Conservation (phyloP, 2,113 vertebrate genomes). For the Heterotis niloticus region DNA sequence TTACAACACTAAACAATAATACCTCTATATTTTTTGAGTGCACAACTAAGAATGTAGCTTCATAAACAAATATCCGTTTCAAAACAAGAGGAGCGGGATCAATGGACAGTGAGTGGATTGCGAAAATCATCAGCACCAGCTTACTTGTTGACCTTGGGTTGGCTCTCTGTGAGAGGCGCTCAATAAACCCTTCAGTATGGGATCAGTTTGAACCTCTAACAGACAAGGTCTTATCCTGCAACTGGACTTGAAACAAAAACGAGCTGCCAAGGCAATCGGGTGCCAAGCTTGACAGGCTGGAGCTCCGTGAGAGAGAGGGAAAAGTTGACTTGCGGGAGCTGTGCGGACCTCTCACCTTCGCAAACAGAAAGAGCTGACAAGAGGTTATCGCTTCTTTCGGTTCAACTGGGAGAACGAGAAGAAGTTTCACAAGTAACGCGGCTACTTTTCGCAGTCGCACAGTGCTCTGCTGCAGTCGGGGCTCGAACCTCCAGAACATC, state of each 20-base stretch:
- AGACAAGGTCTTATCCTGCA: constrained; percentile 11
- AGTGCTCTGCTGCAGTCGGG: background rate
- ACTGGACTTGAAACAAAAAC: constrained; percentile 8
- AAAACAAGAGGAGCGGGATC: background rate
- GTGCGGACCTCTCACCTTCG: constrained; percentile 9
- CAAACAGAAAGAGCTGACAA: background rate
- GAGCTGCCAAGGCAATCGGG: background rate
- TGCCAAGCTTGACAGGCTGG: background rate
- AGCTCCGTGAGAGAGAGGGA: background rate
- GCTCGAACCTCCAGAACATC: constrained; percentile 7
- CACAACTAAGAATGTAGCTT: background rate
- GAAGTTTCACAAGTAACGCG: too few relatives aligned
- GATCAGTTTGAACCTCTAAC: background rate
- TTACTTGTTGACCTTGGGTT: background rate
- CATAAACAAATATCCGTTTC: background rate
- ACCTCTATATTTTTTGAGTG: background rate
- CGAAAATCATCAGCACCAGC: background rate
- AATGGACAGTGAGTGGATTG: background rate
- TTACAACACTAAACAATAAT: background rate
- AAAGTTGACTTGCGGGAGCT: background rate
- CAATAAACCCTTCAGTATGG: too few relatives aligned
- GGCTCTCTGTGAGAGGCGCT: background rate
- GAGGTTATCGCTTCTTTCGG: constrained; percentile 2
- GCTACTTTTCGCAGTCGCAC: background rate
- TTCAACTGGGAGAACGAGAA: background rate